phyloP scores from a whole-genome alignment of 2,113 vertebrate species.

The Silurus meridionalis region DNA sequence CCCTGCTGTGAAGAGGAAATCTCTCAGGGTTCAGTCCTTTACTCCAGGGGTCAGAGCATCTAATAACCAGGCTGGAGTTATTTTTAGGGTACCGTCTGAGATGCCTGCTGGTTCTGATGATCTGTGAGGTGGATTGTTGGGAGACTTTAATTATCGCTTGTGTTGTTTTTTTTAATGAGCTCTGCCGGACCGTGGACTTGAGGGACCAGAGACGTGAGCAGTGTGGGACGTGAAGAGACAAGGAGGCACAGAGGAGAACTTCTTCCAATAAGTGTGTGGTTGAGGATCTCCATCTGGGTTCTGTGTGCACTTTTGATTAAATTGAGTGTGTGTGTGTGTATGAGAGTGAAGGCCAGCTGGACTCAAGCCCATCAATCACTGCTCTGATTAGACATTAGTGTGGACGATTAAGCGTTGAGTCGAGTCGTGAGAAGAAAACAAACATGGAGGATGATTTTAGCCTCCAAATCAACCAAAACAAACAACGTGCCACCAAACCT shows the following conservation, averaged over 20 bases:
- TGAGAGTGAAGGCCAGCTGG: conserved; percentile 58
- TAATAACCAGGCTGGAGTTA: neutral
- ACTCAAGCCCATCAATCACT: conserved; percentile 66
- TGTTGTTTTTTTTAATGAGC: neutral
- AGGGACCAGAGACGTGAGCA: no score
- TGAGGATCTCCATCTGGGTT: conserved; percentile 60
- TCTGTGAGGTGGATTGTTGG: neutral
- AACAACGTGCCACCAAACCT: neutral
- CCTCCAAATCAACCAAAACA: neutral
- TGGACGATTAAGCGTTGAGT: neutral
- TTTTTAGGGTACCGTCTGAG: neutral
- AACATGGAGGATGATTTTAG: neutral
- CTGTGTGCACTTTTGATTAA: conserved; percentile 72
- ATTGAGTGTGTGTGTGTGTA: neutral
- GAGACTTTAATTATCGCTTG: neutral
- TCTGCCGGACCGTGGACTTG: neutral
- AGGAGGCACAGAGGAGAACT: conserved; percentile 45
- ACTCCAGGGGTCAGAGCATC: neutral
- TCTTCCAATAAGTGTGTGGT: neutral
- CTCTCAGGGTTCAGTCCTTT: neutral
- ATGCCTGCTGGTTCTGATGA: neutral
- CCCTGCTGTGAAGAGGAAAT: neutral
- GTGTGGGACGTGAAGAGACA: no score
- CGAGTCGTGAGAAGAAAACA: neutral
- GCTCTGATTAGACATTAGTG: conserved; percentile 59